phyloP scores from a whole-genome alignment of 2,888 invertebrate genomes.

The Noctua fimbriata region DNA sequence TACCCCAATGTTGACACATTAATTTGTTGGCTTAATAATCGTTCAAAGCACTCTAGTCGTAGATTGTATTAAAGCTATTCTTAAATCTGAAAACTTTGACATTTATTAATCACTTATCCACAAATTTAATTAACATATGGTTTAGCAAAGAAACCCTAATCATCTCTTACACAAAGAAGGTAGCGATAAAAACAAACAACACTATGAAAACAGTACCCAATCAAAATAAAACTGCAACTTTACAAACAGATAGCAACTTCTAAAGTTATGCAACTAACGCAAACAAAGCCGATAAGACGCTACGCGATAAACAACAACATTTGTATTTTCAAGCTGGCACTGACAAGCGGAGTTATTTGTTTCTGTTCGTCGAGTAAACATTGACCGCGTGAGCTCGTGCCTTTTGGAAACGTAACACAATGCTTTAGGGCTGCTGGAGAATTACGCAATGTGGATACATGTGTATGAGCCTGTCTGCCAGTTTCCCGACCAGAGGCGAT shows the following conservation, averaged over 20 bases:
- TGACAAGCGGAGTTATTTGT: slow-evolving; percentile 36
- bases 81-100: slow-evolving; percentile 1
- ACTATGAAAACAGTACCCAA: background rate
- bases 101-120: slow-evolving; percentile 3
- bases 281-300: slow-evolving; percentile 15
- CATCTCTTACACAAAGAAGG: too few relatives aligned
- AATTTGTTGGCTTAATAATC: background rate
- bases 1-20: too few relatives aligned
- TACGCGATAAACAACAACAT: slow-evolving; percentile 21
- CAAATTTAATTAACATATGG: too few relatives aligned
- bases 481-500: background rate
- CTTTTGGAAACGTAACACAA: background rate
- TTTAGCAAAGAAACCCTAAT: background rate
- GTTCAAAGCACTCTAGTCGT: background rate
- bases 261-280: slow-evolving; percentile 16
- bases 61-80: background rate
- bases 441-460: background rate
- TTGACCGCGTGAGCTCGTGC: slow-evolving; percentile 17
- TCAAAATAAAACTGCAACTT: slow-evolving; percentile 16
- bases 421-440: background rate
- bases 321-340: slow-evolving; percentile 34
- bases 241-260: slow-evolving; percentile 5
- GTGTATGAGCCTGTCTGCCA: background rate
- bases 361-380: slow-evolving; percentile 34
- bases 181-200: background rate